Percentiles rank a stretch among this genome's conserved stretches.
Conservation (phyloP, 2,888 invertebrate species). For the Agrotis clavis region DNA sequence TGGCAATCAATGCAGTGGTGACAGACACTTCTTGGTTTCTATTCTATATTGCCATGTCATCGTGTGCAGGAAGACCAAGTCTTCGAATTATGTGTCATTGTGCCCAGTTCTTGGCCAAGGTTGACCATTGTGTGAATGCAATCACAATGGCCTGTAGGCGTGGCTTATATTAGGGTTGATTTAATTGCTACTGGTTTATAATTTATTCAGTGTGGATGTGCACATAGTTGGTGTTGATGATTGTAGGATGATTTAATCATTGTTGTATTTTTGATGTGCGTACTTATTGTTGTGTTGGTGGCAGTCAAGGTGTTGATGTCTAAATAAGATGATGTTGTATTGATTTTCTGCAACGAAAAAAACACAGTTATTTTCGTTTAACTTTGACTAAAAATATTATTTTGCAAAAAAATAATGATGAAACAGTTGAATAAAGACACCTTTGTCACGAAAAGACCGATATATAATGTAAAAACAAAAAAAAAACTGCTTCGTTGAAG, state of each 20-base stretch:
- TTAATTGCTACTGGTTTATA: constrained; percentile 47
- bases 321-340: neutral
- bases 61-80: constrained; percentile 69
- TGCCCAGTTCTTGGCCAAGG: constrained; percentile 58
- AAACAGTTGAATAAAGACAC: no score
- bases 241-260: constrained; percentile 45
- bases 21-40: constrained; percentile 67
- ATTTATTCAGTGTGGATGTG: constrained; percentile 59
- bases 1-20: constrained; percentile 62
- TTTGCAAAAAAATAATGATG: no score
- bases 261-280: constrained; percentile 21
- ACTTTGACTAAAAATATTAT: no score
- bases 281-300: constrained; percentile 1
- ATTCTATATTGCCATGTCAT: constrained; percentile 64
- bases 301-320: constrained; percentile 17
- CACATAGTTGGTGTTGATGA: constrained; percentile 19
- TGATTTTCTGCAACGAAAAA: no score
- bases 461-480: no score
- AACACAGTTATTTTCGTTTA: no score
- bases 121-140: constrained; percentile 34
- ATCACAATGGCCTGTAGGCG: constrained; percentile 54
- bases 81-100: constrained; percentile 46
- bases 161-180: constrained; percentile 40
- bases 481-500: no score
- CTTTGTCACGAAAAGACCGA: no score